phyloP scores from a whole-genome alignment of 1,140 invertebrate species.

The Homalodisca vitripennis region DNA sequence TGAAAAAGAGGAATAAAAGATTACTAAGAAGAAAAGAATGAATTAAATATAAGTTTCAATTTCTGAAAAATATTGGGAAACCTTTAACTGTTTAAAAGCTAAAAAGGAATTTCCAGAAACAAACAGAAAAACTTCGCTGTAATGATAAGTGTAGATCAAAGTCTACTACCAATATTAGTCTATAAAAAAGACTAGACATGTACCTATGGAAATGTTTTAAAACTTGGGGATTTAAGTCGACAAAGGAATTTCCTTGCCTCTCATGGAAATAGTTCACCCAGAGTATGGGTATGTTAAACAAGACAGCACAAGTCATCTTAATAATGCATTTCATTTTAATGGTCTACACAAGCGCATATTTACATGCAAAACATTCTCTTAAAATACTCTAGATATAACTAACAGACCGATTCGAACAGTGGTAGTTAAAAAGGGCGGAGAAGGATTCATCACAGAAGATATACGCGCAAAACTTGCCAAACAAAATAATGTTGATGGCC shows the following conservation, averaged over 20 bases:
- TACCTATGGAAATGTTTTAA: neutral
- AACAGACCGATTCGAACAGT: neutral
- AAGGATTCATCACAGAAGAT: neutral
- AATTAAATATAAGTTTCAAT: no score
- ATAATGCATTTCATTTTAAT: neutral
- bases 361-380: neutral
- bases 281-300: neutral
- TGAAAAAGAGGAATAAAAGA: no score
- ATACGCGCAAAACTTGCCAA: constrained; percentile 30
- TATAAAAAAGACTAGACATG: neutral
- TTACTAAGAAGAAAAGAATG: no score
- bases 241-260: neutral
- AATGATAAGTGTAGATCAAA: constrained; percentile 16
- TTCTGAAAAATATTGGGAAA: no score
- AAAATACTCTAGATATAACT: neutral
- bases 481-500: constrained; percentile 40
- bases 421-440: neutral
- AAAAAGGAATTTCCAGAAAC: neutral
- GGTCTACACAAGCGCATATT: neutral
- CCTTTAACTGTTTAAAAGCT: neutral
- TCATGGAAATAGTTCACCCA: neutral
- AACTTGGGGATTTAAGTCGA: neutral
- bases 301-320: neutral
- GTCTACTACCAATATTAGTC: neutral
- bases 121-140: neutral